phyloP scores from a whole-genome alignment of 1,140 invertebrate species.

The Lucilia sericata region DNA sequence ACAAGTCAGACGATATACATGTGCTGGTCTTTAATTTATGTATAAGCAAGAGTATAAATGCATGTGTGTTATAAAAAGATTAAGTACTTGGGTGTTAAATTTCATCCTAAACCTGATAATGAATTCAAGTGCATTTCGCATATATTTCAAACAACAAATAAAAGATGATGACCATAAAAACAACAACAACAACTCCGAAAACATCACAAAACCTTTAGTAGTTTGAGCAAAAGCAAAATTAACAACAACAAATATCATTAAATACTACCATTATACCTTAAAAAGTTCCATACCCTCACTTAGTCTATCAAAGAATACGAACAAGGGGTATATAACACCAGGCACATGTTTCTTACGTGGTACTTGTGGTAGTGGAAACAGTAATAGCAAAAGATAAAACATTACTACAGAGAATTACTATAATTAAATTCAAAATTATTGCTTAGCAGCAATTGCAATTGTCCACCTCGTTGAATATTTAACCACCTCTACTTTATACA shows the following conservation, averaged over 20 bases:
- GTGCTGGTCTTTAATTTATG: background rate
- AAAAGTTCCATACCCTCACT: background rate
- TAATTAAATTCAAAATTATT: conserved; percentile 45
- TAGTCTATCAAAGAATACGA: background rate
- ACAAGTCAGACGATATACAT: background rate
- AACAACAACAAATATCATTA: conserved; percentile 28
- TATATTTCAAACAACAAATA: conserved; percentile 21
- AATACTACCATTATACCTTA: background rate
- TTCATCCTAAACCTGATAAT: conserved; percentile 39
- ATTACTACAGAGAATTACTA: conserved; percentile 40
- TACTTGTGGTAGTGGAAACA: background rate
- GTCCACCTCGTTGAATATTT: conserved; percentile 34
- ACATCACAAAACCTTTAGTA: background rate
- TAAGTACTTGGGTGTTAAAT: conserved; percentile 40
- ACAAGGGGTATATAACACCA: background rate
- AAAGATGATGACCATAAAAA: background rate
- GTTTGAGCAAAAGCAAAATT: too few species aligned
- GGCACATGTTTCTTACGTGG: too few species aligned
- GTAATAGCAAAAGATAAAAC: conserved; percentile 17
- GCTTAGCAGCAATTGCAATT: conserved; percentile 41
- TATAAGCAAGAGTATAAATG: background rate
- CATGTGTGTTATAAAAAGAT: background rate
- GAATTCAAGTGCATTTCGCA: conserved; percentile 39
- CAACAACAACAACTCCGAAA: background rate
- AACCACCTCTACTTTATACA: conserved; percentile 19